Evolutionary conservation across 2,888 invertebrate species (phyloP), one percentile per base, ranked within the genome.

Genomic region (Teleogryllus oceanicus): DNA sequence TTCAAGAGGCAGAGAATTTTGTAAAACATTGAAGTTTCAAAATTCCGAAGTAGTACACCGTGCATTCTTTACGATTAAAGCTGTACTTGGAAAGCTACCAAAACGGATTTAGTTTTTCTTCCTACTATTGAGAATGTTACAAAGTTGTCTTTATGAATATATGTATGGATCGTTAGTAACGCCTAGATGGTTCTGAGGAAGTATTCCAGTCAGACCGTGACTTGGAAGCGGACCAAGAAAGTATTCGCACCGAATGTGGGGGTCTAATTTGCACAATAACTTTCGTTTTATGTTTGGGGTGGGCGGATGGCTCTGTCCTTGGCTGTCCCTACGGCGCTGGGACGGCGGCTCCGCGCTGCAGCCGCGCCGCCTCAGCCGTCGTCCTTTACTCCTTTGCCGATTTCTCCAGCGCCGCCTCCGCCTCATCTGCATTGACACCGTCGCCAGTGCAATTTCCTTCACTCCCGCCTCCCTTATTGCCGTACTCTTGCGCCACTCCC

Each of bases 81-180:
- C 62, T 62, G 62, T 62, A 62, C 62, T 62, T 62, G 62, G 62
- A 62, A 18, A n/a, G 62, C 62, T 18, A 11, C 62, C 62, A 62
- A 62, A 62, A n/a, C 62, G 62, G 62, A 62, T 62, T 62, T 62
- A 13, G 16, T 62, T 62, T 62, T 62, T 62, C 62, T 16, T n/a
- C 1, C 16, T n/a, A 62, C 62, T 13, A 62, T 62, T n/a, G 16
- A 62, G 62, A 62, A 62, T 62, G 62, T 62, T 62, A 62, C 62
- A 62, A 62, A 18, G 62, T 62, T n/a, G 62, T n/a, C n/a, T 62
- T 62, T 62, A 62, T 62, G 62, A 62, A 62, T 62, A 62, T 62
- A 62, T n/a, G 62, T 13, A 13, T 13, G 16, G 62, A n/a, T 62
- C n/a, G 16, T 62, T 18, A 62, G 62, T n/a, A 37, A 18, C 62